Conservation (phyloP, 2,888 invertebrate species). For the Thecocarcelia acutangulata region DNA sequence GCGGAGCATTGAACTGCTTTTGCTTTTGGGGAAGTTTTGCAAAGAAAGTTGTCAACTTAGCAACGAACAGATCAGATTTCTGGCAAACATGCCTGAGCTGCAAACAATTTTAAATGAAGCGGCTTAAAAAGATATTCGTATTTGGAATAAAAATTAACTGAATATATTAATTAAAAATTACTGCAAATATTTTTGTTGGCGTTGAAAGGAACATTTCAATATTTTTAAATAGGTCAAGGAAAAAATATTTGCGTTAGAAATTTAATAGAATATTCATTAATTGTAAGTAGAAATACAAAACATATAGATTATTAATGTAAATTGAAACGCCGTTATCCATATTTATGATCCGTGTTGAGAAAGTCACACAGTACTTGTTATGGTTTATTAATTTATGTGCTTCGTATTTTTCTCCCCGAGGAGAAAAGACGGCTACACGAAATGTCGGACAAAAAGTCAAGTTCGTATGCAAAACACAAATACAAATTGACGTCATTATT, state of each 20-base stretch:
- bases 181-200: neutral
- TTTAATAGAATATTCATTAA: neutral
- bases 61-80: constrained; percentile 41
- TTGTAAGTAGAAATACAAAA: neutral
- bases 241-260: constrained; percentile 13
- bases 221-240: constrained; percentile 25
- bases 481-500: constrained; percentile 54
- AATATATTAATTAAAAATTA: neutral
- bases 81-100: neutral
- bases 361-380: neutral
- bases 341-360: constrained; percentile 12
- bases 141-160: neutral
- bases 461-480: constrained; percentile 21
- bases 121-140: constrained; percentile 7
- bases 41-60: constrained; percentile 17
- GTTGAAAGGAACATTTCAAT: constrained; percentile 22
- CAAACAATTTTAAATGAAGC: neutral
- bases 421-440: too few species aligned
- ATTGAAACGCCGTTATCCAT: constrained; percentile 3
- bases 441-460: constrained; percentile 17
- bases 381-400: constrained; percentile 18
- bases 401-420: neutral
- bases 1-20: constrained; percentile 47
- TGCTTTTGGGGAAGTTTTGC: constrained; percentile 23
- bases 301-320: too few species aligned